phyloP scores from a whole-genome alignment of 2,888 invertebrate genomes.

The Auanema sp. region DNA sequence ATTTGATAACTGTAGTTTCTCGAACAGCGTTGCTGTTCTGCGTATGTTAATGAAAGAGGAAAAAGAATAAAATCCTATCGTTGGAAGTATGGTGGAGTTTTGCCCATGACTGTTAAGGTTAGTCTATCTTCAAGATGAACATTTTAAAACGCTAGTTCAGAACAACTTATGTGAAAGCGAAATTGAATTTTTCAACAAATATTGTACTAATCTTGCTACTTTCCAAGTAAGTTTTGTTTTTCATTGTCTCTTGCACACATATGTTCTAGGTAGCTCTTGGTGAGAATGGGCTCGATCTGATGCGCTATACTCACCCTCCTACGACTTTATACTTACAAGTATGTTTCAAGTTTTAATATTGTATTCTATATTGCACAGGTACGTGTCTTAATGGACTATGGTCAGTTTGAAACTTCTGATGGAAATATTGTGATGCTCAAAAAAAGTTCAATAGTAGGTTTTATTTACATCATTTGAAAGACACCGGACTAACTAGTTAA shows the following conservation, averaged over 20 bases:
- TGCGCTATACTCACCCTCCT: slow-evolving; percentile 73
- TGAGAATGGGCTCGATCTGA: slow-evolving; percentile 27
- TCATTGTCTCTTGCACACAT: no score
- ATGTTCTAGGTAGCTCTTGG: slow-evolving; percentile 15
- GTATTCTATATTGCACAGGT: slow-evolving; percentile 74
- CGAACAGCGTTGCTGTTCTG: slow-evolving; percentile 76
- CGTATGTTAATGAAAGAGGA: slow-evolving; percentile 76
- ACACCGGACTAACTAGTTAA: not conserved
- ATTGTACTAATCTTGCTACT: slow-evolving; percentile 68
- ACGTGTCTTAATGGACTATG: slow-evolving; percentile 80
- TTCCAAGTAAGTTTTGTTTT: slow-evolving; percentile 21
- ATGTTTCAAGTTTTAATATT: not conserved
- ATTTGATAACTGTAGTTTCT: not conserved
- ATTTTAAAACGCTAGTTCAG: slow-evolving; percentile 24
- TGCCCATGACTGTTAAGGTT: slow-evolving; percentile 80
- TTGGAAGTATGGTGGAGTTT: slow-evolving; percentile 94
- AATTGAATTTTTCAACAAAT: slow-evolving; percentile 82
- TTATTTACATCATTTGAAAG: not conserved
- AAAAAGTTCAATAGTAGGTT: slow-evolving; percentile 77
- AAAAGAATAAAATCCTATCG: slow-evolving; percentile 81
- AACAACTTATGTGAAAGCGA: slow-evolving; percentile 57
- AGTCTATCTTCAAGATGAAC: slow-evolving; percentile 3
- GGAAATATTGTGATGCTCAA: slow-evolving; percentile 86
- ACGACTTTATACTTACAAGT: slow-evolving; percentile 48
- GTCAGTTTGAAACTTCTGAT: slow-evolving; percentile 88